Evolutionary conservation across 2,888 invertebrate species (phyloP).

Genomic region (Gisinianus flammeolus): DNA sequence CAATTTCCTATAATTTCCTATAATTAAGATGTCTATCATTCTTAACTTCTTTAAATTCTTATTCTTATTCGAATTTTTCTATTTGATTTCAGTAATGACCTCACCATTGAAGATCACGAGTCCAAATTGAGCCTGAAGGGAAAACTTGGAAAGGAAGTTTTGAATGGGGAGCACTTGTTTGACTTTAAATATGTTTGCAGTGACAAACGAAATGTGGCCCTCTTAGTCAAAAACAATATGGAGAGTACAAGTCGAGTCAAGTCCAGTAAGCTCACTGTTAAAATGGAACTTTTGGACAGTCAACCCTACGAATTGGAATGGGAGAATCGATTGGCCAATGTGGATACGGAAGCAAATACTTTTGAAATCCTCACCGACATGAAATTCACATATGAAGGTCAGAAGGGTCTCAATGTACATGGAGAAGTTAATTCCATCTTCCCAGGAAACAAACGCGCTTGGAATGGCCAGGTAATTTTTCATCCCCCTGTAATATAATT

Average conservation of each 20-base stretch:
- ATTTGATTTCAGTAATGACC: slow-evolving; percentile 63
- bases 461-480: slow-evolving; percentile 46
- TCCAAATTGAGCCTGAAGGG: slow-evolving; percentile 64
- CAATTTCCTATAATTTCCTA: not conserved
- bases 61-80: not conserved
- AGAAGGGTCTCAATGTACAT: slow-evolving; percentile 45
- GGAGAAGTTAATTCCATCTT: slow-evolving; percentile 48
- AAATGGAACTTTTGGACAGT: slow-evolving; percentile 45
- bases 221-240: slow-evolving; percentile 40
- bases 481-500: no score
- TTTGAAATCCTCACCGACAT: slow-evolving; percentile 51
- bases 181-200: slow-evolving; percentile 44
- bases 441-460: slow-evolving; percentile 49
- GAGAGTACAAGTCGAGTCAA: slow-evolving; percentile 44
- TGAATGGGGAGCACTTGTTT: slow-evolving; percentile 61
- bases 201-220: slow-evolving; percentile 42
- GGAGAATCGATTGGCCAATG: slow-evolving; percentile 47
- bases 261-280: slow-evolving; percentile 42
- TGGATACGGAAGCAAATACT: slow-evolving; percentile 45
- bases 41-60: not conserved
- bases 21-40: not conserved
- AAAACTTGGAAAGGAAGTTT: slow-evolving; percentile 62
- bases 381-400: slow-evolving; percentile 47
- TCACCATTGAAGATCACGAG: slow-evolving; percentile 65
- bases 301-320: slow-evolving; percentile 48